These are phyloP conservation scores for Poeciliopsis presidionis DNA, from an alignment of 2,797 vertebrate genomes.

Conservation along the genomic window DNA sequence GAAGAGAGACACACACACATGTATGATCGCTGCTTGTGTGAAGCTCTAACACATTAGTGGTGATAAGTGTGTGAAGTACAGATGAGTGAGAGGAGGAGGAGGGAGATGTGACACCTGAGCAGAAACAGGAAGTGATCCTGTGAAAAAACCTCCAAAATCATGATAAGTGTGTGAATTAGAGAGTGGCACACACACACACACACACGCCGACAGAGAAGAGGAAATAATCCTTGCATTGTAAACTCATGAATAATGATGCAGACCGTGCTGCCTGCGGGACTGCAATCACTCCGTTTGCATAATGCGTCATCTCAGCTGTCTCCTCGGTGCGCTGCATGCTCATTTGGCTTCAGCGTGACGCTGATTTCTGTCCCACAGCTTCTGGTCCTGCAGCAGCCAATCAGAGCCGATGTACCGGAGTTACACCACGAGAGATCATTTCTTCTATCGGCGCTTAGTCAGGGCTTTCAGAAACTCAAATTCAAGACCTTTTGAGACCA, in stretches of 20 bases:
- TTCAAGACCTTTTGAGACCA: no score
- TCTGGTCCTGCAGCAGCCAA: background rate
- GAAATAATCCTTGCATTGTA: conserved; percentile 28
- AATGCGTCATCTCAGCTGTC: conserved; percentile 32
- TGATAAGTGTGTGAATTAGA: conserved; percentile 29
- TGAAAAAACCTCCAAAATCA: conserved; percentile 25
- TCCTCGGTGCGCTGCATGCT: conserved; percentile 7
- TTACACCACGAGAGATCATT: background rate
- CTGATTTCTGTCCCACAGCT: conserved; percentile 11
- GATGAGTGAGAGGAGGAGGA: conserved; percentile 36
- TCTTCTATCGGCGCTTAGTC: background rate
- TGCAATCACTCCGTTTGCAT: conserved; percentile 33
- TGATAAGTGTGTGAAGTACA: conserved; percentile 57
- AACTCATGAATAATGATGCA: conserved; percentile 40
- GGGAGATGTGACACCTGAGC: conserved; percentile 39
- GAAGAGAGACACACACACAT: background rate
- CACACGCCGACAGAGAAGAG: conserved; percentile 4
- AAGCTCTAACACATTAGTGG: conserved; percentile 50
- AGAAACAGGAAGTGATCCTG: conserved; percentile 40
- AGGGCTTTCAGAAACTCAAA: no score
- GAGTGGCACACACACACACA: background rate
- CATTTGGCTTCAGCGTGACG: conserved; percentile 25
- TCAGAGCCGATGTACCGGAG: background rate
- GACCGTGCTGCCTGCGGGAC: conserved; percentile 6
- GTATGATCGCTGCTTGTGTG: conserved; percentile 10